Percentiles rank a stretch among this genome's conserved stretches.
These are phyloP conservation scores for Melanitta fusca DNA, from an alignment of 2,797 vertebrate genomes.

Conservation along the genomic window DNA sequence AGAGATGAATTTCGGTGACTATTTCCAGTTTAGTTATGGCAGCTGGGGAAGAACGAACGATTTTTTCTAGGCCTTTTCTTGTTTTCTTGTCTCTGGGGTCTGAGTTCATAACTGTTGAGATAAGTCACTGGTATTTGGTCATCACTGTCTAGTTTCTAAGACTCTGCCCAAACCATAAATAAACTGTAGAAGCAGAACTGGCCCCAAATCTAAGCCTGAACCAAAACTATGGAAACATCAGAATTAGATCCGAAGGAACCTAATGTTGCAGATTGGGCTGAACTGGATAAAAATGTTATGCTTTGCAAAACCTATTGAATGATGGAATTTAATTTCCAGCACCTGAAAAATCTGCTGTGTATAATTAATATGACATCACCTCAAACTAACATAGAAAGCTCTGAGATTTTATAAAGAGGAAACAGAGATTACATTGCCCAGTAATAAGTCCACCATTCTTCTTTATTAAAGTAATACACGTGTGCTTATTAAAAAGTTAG, in stretches of 20 bases:
- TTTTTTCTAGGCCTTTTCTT: background rate
- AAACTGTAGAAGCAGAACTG: background rate
- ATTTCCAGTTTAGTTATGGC: background rate
- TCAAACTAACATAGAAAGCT: background rate
- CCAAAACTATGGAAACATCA: background rate
- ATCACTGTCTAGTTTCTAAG: background rate
- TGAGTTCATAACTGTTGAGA: background rate
- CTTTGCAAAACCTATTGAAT: background rate
- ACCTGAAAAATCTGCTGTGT: slow-evolving; percentile 1
- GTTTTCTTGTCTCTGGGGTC: background rate
- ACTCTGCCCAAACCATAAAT: background rate
- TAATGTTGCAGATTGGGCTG: background rate
- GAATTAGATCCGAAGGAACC: background rate
- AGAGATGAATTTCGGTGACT: background rate
- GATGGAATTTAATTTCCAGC: background rate
- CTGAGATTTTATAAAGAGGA: background rate
- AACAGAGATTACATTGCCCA: background rate
- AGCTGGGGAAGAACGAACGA: background rate
- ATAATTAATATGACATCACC: slow-evolving; percentile 17
- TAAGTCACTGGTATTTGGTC: background rate
- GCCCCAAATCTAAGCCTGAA: background rate
- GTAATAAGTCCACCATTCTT: background rate
- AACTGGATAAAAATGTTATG: background rate
- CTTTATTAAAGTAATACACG: slow-evolving; percentile 1
- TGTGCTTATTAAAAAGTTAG: slow-evolving; percentile 2